Evolutionary conservation across 2,113 vertebrate species (phyloP), one percentile per base, ranked within the genome.

Genomic region (Ardeotis arabs): DNA sequence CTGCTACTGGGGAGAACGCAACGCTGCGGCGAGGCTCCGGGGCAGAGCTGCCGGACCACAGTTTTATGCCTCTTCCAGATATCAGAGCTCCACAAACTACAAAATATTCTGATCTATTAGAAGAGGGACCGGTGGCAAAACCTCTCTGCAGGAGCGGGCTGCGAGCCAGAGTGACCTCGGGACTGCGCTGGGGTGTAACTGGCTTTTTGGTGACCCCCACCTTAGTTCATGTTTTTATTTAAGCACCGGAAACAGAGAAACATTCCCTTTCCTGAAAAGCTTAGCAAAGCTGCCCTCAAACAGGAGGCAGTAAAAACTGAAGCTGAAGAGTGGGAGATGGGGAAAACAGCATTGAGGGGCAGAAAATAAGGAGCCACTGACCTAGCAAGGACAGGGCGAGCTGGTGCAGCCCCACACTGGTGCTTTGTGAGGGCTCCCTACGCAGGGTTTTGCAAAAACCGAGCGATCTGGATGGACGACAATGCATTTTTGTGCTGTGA

Each of bases 21-120:
- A 24, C 0, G 29, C 21, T 16, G 14, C 1, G 12, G 23, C 1
- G 6, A 62, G 60, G 44, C 21, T 53, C 25, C 2, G 2, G 22
- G 50, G 16, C 52, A 78, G 37, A 64, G 53, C 29, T 31, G 39
- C n/a, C 3, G 1, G 33, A 45, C 25, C 14, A 2, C 4, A 8
- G 16, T n/a, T 66, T 74, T 13, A 20, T 8, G 7, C 23, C 17
- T 49, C n/a, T 58, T 73, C 12, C 8, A 50, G 39, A 31, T 12
- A 4, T 20, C 69, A 78, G 35, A 37, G 49, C 35, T 81, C 33
- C 56, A 47, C 58, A 53, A 77, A 63, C 35, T 39, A 45, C 44
- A 45, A 52, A 47, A 50, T 56, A 56, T 28, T 33, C 33, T 11
- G 27, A 58, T 33, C 4, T 16, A 52, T 47, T 64, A 59, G 39